A percentile compares a stretch with the other conserved stretches of the same genome.
Evolutionary conservation across 2,797 vertebrate genomes (phyloP).

Genomic region (Sparus aurata): DNA sequence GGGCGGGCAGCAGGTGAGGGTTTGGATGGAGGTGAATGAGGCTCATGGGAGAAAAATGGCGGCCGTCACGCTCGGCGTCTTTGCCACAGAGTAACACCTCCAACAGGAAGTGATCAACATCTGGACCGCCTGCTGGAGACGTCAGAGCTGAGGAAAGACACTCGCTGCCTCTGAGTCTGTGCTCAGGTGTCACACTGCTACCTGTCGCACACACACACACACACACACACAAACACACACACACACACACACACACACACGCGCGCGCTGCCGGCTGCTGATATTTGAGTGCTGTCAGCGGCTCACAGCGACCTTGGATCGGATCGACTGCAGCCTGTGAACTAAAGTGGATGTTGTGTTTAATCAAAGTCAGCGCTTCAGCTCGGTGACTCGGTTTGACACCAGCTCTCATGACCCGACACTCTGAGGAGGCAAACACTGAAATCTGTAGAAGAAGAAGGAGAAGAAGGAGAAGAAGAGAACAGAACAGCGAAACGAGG

Average conservation of each 20-base stretch:
- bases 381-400: conserved; percentile 6
- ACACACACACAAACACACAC: not conserved
- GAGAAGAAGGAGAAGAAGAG: too few relatives aligned
- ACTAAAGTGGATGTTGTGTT: conserved; percentile 28
- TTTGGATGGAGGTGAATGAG: conserved; percentile 5
- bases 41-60: conserved; percentile 3
- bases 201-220: conserved; percentile 25
- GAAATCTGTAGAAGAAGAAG: not conserved
- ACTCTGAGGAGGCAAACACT: not conserved
- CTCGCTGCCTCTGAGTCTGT: conserved; percentile 3
- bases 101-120: conserved; percentile 39
- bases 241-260: conserved; percentile 2
- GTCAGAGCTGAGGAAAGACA: conserved; percentile 2
- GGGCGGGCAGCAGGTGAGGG: not conserved
- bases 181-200: conserved; percentile 49
- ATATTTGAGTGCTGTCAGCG: conserved; percentile 10
- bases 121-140: conserved; percentile 37
- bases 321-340: conserved; percentile 30
- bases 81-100: conserved; percentile 10
- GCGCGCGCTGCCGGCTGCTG: not conserved
- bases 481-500: too few relatives aligned
- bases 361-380: conserved; percentile 37
- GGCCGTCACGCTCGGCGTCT: not conserved
- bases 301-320: conserved; percentile 34
- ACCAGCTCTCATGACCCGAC: conserved; percentile 9